Evolutionary conservation across 1,140 invertebrate species (phyloP).

Genomic region (Anastrepha ludens): DNA sequence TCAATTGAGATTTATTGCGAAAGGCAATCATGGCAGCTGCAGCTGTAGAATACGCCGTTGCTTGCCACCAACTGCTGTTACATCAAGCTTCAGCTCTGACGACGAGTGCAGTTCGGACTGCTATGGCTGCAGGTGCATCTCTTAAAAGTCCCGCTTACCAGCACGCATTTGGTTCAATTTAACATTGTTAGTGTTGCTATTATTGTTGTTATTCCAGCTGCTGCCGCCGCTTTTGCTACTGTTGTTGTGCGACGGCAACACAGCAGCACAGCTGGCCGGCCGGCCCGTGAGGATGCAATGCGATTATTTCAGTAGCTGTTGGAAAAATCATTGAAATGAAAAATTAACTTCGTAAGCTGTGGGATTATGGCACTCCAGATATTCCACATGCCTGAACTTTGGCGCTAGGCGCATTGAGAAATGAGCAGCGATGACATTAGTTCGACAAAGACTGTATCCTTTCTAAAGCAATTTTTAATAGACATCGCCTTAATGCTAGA

Average conservation of each 20-base stretch:
- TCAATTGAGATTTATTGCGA: slow-evolving; percentile 73
- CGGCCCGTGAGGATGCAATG: slow-evolving; percentile 2
- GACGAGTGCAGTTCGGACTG: not conserved
- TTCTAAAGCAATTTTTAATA: not conserved
- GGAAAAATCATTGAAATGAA: slow-evolving; percentile 49
- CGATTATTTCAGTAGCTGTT: slow-evolving; percentile 48
- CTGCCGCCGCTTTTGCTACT: slow-evolving; percentile 32
- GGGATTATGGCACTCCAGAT: slow-evolving; percentile 45
- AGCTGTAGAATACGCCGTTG: slow-evolving; percentile 18
- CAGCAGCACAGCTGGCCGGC: not conserved
- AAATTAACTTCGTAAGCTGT: slow-evolving; percentile 47
- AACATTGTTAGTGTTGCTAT: slow-evolving; percentile 1
- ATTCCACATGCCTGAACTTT: slow-evolving; percentile 47
- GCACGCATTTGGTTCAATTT: not conserved
- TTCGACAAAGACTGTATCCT: not conserved
- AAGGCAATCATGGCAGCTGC: slow-evolving; percentile 59
- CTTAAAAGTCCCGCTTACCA: slow-evolving; percentile 51
- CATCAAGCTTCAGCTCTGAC: not conserved
- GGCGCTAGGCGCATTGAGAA: not conserved
- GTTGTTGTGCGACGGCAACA: not conserved
- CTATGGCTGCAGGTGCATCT: slow-evolving; percentile 61
- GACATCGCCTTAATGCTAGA: not conserved
- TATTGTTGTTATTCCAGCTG: slow-evolving; percentile 56
- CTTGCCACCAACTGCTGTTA: not conserved
- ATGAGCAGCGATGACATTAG: slow-evolving; percentile 18